A percentile compares a stretch with the other conserved stretches of the same genome.
Conservation (phyloP, 2,113 vertebrate genomes). For the Asarcornis scutulata region DNA sequence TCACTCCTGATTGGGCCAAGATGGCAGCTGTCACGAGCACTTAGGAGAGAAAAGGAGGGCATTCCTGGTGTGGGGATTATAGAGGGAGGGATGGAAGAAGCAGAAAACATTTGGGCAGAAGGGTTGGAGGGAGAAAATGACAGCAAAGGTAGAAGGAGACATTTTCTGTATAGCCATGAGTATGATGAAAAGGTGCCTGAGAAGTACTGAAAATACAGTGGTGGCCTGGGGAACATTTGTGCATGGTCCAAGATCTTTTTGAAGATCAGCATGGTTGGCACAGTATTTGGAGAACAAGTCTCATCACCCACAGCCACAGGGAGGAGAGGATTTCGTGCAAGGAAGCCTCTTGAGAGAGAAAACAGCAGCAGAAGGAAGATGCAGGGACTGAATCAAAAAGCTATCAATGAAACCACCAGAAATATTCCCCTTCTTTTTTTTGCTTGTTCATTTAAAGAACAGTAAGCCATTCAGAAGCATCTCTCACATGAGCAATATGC, state of each 20-base stretch:
- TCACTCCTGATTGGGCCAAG: slow-evolving; percentile 65
- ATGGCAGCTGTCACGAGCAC: slow-evolving; percentile 60
- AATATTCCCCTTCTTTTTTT: neutral
- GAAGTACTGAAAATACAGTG: neutral
- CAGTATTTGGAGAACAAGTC: no score
- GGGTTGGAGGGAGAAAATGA: neutral
- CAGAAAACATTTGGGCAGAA: neutral
- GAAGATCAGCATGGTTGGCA: neutral
- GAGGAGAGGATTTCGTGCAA: neutral
- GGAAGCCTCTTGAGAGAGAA: neutral
- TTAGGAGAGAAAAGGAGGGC: neutral
- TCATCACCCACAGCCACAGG: neutral
- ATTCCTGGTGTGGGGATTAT: neutral
- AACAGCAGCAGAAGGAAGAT: neutral
- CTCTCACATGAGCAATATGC: neutral
- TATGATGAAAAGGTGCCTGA: neutral
- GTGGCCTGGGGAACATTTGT: neutral
- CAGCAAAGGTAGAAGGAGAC: fast-evolving
- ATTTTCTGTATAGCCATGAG: neutral
- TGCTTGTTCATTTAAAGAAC: neutral
- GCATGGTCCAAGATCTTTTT: neutral
- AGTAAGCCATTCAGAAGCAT: neutral
- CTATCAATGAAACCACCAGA: neutral
- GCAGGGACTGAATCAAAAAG: neutral
- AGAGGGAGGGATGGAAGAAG: neutral